phyloP scores from a whole-genome alignment of 1,140 invertebrate species.

The Chelonus insularis region DNA sequence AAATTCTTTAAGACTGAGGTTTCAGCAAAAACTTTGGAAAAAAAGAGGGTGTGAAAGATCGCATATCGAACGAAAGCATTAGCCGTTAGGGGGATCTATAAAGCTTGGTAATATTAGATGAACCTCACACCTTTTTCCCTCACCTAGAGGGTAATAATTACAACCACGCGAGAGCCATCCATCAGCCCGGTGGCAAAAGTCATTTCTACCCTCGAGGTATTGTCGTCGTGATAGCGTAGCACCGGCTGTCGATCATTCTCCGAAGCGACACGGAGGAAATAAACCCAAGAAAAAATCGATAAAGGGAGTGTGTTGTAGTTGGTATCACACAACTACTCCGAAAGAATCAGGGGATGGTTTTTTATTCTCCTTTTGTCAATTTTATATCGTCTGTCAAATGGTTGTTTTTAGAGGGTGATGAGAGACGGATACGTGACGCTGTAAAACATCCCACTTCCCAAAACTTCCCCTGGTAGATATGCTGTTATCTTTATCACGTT shows the following conservation, averaged over 20 bases:
- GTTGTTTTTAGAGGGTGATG: not conserved
- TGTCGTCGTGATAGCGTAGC: constrained; percentile 8
- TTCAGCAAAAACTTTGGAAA: too few relatives aligned
- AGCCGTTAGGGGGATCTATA: constrained; percentile 12
- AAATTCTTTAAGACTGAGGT: too few relatives aligned
- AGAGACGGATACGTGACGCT: constrained; percentile 23
- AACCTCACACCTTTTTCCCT: constrained; percentile 12
- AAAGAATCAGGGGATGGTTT: not conserved
- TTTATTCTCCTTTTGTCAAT: not conserved
- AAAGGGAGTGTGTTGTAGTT: not conserved
- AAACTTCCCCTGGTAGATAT: constrained; percentile 31
- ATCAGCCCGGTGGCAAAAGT: constrained; percentile 19
- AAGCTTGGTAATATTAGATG: constrained; percentile 28
- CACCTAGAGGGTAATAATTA: constrained; percentile 27
- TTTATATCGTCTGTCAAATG: not conserved
- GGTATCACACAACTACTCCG: not conserved
- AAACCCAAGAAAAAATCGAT: constrained; percentile 8
- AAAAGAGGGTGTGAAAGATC: too few relatives aligned
- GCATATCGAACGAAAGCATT: not conserved
- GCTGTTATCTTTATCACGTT: constrained; percentile 40
- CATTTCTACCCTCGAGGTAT: constrained; percentile 2
- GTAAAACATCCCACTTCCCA: constrained; percentile 36
- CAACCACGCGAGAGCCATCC: constrained; percentile 25
- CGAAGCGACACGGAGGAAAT: not conserved
- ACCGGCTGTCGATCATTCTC: constrained; percentile 6